Evolutionary conservation across 2,888 invertebrate genomes (phyloP), one percentile per base, ranked within the genome.

Genomic region (Cybosia mesomella): DNA sequence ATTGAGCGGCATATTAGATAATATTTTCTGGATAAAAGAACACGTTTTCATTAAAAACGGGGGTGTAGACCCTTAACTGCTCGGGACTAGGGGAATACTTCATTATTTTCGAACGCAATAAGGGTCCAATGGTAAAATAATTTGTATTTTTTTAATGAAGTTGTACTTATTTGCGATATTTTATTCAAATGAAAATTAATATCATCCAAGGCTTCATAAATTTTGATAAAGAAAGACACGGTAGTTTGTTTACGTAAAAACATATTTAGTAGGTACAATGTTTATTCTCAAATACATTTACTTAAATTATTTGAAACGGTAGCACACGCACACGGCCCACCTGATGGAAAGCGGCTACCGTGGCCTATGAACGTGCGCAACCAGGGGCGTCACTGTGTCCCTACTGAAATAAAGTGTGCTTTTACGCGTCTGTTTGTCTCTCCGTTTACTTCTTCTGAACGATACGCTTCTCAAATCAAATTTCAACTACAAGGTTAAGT

Each of bases 1-100:
- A 18, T 43, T 43, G n/a, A n/a, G 7, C 18, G 49, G 8, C 18
- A 49, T 49, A 49, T 49, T 15, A 43, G n/a, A 49, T n/a, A n/a
- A 49, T 49, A 49, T n/a, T 49, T 49, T 49, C n/a, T 49, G 49
- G 9, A 49, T n/a, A 49, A 49, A 49, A 49, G 49, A 49, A n/a
- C 49, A 49, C 49, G 43, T 43, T 49, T 49, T n/a, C 49, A n/a
- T 49, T 49, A 8, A n/a, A n/a, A 49, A n/a, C 49, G n/a, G 4
- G 49, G 49, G 49, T n/a, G n/a, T 49, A 18, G n/a, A n/a, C 49
- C 49, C n/a, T 9, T 49, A 49, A n/a, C 49, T 49, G 49, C n/a
- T 18, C n/a, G 49, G n/a, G 9, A 49, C n/a, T n/a, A 9, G 9
- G 9, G 49, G 49, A 49, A n/a, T 0, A 43, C 49, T 49, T 49